Base-by-base conservation (phyloP, 2,888 invertebrate species). In the Lissonota sp. region DNA sequence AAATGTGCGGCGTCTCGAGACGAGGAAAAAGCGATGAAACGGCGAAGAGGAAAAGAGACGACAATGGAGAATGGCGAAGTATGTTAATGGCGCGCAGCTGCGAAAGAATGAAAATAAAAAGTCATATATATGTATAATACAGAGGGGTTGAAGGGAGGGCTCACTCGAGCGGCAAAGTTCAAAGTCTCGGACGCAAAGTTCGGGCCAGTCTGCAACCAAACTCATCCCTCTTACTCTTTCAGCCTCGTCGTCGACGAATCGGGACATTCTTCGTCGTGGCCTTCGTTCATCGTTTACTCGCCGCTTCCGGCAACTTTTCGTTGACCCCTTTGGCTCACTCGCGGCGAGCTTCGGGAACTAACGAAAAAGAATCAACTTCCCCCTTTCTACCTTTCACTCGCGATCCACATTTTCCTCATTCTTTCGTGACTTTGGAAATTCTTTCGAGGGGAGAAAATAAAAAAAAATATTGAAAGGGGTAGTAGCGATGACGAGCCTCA, bases 21-120 rank as follows among this genome's bases (percentile, higher is more conserved):
- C 37, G 57, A 14, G 49, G 14, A 55, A 44, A 37, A 44, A 53
- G 57, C 10, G 12, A 53, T 57, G 60, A 42, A 42, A 14, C 42
- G 66, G 14, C 55, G 6, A 44, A 62, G 37, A 16, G 49, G 40
- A 8, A 7, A 44, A 53, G 66, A 44, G 26, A 26, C 26, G 57
- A 26, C 8, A 44, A 49, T 37, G 46, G 62, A 14, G 58, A 60
- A 16, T 42, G 62, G 63, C 87, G 83, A 91, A 91, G 88, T 92
- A 92, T 91, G 91, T 90, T 92, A 92, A 92, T 91, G 88, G 89
- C 86, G 87, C 84, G 73, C 79, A 91, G 89, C 88, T 79, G 85
- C 72, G 64, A 70, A 79, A 76, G 76, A 79, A 67, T 77, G 66
- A 72, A 79, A 77, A 81, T 82, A 74, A 83, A 71, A 79, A 73